phyloP scores from a whole-genome alignment of 2,113 vertebrate species.

The Hemiscyllium ocellatum region DNA sequence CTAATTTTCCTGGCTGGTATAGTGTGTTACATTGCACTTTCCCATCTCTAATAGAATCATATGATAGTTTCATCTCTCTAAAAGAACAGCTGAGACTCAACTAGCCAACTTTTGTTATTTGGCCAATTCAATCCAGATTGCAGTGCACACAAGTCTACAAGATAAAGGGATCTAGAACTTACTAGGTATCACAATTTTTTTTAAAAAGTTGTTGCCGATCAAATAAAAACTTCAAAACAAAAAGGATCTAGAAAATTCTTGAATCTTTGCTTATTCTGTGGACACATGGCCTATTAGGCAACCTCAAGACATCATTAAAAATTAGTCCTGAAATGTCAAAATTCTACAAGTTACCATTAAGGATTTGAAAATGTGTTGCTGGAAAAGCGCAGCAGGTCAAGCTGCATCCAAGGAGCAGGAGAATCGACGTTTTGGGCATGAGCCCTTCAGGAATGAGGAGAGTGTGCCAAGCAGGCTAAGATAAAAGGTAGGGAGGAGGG shows the following conservation, averaged over 20 bases:
- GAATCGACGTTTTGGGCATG: too few relatives aligned
- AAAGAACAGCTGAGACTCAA: neutral
- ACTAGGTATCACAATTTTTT: neutral
- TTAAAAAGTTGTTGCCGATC: neutral
- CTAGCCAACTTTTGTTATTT: neutral
- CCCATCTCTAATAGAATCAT: neutral
- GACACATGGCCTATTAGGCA: neutral
- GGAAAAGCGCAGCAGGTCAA: too few relatives aligned
- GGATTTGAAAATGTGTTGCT: too few relatives aligned
- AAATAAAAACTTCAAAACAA: neutral
- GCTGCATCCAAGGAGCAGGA: too few relatives aligned
- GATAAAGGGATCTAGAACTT: neutral
- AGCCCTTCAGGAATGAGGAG: too few relatives aligned
- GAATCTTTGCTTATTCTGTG: neutral
- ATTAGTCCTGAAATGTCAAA: neutral
- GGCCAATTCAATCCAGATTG: neutral
- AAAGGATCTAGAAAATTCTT: neutral
- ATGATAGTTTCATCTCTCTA: neutral
- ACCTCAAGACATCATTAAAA: neutral
- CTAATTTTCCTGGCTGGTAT: neutral
- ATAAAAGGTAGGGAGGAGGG: too few relatives aligned
- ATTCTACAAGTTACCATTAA: neutral
- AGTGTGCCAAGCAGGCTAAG: too few relatives aligned
- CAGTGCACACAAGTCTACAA: neutral
- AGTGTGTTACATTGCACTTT: slow-evolving; percentile 29